phyloP scores from a whole-genome alignment of 2,888 invertebrate species.

The Argyresthia goedartella region DNA sequence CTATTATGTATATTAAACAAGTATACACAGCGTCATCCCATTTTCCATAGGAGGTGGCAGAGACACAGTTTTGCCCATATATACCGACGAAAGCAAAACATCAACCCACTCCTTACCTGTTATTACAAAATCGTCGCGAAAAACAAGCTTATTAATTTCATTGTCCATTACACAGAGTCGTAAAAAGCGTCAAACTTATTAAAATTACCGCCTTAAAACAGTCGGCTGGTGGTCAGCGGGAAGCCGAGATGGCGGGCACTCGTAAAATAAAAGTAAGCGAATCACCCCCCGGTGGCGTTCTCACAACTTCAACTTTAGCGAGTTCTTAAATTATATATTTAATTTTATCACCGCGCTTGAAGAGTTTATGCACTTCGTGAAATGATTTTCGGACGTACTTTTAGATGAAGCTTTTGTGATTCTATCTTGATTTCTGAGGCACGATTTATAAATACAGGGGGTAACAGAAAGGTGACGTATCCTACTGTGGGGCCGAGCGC shows the following conservation, averaged over 20 bases:
- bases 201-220: conserved; percentile 1
- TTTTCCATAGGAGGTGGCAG: too few species aligned
- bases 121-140: not conserved
- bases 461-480: too few species aligned
- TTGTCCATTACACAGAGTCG: not conserved
- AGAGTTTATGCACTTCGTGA: not conserved
- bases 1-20: too few species aligned
- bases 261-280: not conserved
- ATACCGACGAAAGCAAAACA: too few species aligned
- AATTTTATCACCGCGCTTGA: not conserved
- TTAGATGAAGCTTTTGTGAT: too few species aligned
- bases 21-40: too few species aligned
- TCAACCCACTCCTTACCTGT: too few species aligned
- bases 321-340: not conserved
- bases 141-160: conserved; percentile 1
- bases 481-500: too few species aligned
- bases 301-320: not conserved
- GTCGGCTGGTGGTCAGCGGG: not conserved
- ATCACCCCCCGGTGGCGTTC: not conserved
- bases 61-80: too few species aligned
- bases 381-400: not conserved
- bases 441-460: too few species aligned
- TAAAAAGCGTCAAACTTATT: conserved; percentile 1
- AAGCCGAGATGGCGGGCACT: not conserved
- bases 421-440: too few species aligned